These are phyloP conservation scores for Charaxes varanes DNA, from an alignment of 1,140 invertebrate species.

Conservation along the genomic window DNA sequence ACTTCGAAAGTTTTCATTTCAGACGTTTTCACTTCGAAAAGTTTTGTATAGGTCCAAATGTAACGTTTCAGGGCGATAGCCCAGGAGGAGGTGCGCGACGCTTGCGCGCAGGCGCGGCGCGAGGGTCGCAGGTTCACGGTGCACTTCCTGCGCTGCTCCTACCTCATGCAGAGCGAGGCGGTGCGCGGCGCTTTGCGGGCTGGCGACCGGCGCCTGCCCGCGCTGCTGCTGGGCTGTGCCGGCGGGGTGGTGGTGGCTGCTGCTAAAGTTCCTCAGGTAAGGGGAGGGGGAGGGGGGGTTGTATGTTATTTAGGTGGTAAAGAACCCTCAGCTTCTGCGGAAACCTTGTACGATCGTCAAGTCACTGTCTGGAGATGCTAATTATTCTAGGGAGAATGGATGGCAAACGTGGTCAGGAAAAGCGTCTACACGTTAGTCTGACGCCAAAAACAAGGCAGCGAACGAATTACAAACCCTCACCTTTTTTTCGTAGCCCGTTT, in stretches of 20 bases:
- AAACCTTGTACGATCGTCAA: too few species aligned
- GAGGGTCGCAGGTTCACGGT: conserved; percentile 45
- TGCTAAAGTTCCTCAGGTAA: conserved; percentile 39
- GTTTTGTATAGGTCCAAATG: background rate
- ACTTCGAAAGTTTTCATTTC: too few species aligned
- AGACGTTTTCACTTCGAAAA: background rate
- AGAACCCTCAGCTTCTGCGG: too few species aligned
- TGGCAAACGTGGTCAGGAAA: too few species aligned
- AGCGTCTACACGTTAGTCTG: too few species aligned
- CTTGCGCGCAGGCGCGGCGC: conserved; percentile 23
- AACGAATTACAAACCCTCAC: too few species aligned
- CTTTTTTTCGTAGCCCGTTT: too few species aligned
- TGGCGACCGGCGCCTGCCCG: conserved; percentile 15
- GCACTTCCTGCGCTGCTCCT: conserved; percentile 63
- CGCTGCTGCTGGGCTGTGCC: conserved; percentile 51
- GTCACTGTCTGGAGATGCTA: too few species aligned
- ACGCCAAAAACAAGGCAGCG: too few species aligned
- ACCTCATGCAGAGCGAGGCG: conserved; percentile 44
- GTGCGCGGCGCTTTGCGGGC: conserved; percentile 24
- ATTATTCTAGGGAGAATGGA: too few species aligned
- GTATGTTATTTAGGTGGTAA: background rate
- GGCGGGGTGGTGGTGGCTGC: conserved; percentile 46
- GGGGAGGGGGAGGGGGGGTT: too few species aligned
- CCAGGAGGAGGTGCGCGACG: conserved; percentile 40
- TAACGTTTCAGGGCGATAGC: conserved; percentile 39